Base-by-base conservation (phyloP, 2,797 vertebrate species). In the Benthosema pterotum region DNA sequence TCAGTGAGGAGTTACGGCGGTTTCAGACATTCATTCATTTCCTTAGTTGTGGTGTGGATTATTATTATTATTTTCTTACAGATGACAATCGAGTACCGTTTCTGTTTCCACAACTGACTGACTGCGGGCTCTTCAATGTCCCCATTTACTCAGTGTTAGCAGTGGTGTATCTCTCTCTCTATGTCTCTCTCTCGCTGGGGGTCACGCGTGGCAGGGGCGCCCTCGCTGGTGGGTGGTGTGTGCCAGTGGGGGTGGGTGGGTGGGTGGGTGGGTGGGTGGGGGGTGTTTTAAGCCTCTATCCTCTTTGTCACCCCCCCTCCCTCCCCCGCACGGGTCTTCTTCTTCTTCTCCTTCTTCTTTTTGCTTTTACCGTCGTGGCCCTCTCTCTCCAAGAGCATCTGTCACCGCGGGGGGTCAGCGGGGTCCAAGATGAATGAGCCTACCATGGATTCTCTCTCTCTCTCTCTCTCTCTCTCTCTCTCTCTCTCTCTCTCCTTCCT, bases 371-470 rank as follows among this genome's bases (percentile, higher is more conserved):
- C n/a, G n/a, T n/a, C n/a, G 75, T 92, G 91, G 91, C 91, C 86
- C 88, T 93, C 91, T 90, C 91, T 86, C 88, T 93, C 91, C 91
- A 90, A 94, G 93, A 97, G 94, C 96, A 97, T 96, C 96, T 98
- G 96, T 96, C 97, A 97, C 95, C 93, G 80, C 78, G 89, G 94
- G 92, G 91, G 91, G 89, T 90, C 89, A 90, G 94, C 91, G 73
- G 87, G 92, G 89, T n/a, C 89, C 87, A 94, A 96, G 96, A 99
- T 95, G 94, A 96, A 99, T 99, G 94, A 93, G 92, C 92, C 95
- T 95, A 94, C 78, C 90, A 91, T 95, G 94, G 93, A 93, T 94
- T 94, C 94, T 38, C 28, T 79, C 82, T 74, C 84, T 93, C 86
- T 92, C 91, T 74, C 84, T 93, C 86, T 92, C 91, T 22, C 19